phyloP scores from a whole-genome alignment of 2,888 invertebrate genomes.

The Lasioglossum villosulum region DNA sequence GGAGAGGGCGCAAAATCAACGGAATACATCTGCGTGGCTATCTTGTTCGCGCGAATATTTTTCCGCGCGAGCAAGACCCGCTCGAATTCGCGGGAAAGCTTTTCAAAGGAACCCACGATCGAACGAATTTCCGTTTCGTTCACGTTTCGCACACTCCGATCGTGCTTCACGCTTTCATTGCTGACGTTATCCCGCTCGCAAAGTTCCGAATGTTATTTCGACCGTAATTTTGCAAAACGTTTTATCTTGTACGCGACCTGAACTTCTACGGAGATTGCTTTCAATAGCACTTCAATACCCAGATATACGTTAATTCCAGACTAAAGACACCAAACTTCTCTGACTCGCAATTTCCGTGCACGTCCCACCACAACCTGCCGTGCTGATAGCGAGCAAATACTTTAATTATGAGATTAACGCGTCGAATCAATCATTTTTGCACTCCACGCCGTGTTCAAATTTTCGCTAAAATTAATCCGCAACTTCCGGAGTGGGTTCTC shows the following conservation, averaged over 20 bases:
- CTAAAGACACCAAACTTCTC: neutral
- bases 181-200: neutral
- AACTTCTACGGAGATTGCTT: neutral
- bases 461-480: neutral
- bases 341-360: neutral
- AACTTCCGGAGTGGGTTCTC: neutral
- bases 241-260: neutral
- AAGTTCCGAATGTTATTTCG: neutral
- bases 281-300: neutral
- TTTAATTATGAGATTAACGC: neutral
- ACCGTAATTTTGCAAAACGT: neutral
- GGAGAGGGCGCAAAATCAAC: neutral
- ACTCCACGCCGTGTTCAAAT: neutral
- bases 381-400: neutral
- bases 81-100: neutral
- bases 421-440: constrained; percentile 6
- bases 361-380: neutral
- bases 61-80: neutral
- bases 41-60: constrained; percentile 22
- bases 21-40: constrained; percentile 46
- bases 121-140: neutral
- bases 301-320: neutral
- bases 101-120: neutral
- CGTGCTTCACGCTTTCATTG: neutral
- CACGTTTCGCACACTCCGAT: neutral